A percentile compares a stretch with the other conserved stretches of the same genome.
Conservation (phyloP, 2,797 vertebrate genomes). For the Notoglanidium macrostoma region DNA sequence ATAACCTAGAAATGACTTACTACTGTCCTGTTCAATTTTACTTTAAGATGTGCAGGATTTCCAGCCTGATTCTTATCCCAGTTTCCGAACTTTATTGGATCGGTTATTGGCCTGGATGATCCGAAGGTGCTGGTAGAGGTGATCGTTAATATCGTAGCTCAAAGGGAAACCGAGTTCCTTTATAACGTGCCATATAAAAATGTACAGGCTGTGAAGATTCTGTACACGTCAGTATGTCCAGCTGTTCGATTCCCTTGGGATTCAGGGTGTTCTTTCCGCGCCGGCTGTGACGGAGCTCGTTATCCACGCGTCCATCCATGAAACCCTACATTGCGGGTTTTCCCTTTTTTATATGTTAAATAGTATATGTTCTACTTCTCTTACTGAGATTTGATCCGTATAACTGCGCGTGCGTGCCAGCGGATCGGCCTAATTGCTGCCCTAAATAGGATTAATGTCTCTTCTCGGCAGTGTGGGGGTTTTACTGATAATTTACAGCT, state of each 20-base stretch:
- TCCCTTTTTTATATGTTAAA: not conserved
- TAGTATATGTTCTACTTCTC: not conserved
- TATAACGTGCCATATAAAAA: not conserved
- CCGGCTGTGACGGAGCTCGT: not conserved
- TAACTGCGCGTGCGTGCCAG: not conserved
- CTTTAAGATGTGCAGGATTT: not conserved
- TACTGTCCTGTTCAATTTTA: not conserved
- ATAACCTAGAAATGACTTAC: not conserved
- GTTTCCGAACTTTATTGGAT: not conserved
- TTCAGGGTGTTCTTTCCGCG: not conserved
- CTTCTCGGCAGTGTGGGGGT: conserved; percentile 4
- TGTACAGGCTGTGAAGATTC: not conserved
- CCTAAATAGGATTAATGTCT: conserved; percentile 26
- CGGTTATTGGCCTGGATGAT: not conserved
- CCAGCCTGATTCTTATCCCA: not conserved
- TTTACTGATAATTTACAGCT: conserved; percentile 24
- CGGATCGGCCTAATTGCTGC: conserved; percentile 10
- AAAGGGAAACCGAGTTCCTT: not conserved
- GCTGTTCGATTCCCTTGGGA: not conserved
- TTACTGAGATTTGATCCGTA: not conserved
- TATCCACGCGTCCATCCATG: not conserved
- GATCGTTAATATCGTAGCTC: not conserved
- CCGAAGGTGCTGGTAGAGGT: too few relatives aligned
- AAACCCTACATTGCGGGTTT: not conserved
- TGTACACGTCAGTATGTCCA: not conserved